Percentiles rank a stretch among this genome's conserved stretches.
Evolutionary conservation across 2,113 vertebrate species (phyloP).

Genomic region (Pogona vitticeps): DNA sequence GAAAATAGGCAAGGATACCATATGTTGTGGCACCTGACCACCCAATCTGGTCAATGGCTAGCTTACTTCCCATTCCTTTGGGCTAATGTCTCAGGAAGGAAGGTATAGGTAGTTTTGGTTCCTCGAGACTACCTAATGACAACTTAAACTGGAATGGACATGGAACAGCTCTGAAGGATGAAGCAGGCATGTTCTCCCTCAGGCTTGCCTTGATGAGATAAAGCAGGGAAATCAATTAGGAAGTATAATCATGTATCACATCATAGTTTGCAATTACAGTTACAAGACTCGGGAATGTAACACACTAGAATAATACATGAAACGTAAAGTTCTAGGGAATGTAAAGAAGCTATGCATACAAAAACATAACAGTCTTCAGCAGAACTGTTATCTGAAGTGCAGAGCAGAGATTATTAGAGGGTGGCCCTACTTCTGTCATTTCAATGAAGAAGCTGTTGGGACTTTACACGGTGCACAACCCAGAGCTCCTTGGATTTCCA

Average conservation of each 20-base stretch:
- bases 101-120: conserved; percentile 14
- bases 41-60: background rate
- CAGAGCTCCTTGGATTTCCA: conserved; percentile 42
- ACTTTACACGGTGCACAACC: conserved; percentile 33
- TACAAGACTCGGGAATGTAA: conserved; percentile 49
- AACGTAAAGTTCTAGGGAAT: conserved; percentile 50
- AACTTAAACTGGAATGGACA: background rate
- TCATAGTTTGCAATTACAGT: conserved; percentile 64
- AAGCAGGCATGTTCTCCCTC: background rate
- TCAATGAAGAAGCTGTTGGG: conserved; percentile 37
- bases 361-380: conserved; percentile 27
- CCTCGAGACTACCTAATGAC: background rate
- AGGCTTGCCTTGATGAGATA: conserved; percentile 20
- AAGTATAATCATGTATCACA: conserved; percentile 56
- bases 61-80: background rate
- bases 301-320: conserved; percentile 59
- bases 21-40: conserved; percentile 23
- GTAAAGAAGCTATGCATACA: conserved; percentile 7
- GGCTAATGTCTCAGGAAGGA: background rate
- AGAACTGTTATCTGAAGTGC: background rate
- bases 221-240: conserved; percentile 67
- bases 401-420: conserved; percentile 3
- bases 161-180: conserved; percentile 9
- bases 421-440: conserved; percentile 37
- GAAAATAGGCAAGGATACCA: conserved; percentile 39